phyloP scores from a whole-genome alignment of 2,113 vertebrate genomes.

The Atrichornis clamosus region DNA sequence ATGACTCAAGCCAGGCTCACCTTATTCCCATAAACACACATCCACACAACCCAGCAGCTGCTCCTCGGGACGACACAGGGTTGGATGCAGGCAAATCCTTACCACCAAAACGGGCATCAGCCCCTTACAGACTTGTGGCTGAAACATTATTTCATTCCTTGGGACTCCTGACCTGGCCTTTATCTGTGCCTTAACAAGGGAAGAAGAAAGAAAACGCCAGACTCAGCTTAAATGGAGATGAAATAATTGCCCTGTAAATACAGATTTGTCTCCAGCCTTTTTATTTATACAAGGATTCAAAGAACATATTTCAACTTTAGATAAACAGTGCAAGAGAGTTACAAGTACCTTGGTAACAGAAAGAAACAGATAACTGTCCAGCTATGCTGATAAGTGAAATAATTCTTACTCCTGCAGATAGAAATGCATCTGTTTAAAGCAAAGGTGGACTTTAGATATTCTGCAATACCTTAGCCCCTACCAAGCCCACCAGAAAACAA shows the following conservation, averaged over 20 bases:
- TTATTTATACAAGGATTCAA: conserved; percentile 77
- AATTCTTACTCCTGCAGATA: conserved; percentile 44
- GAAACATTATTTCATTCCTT: background rate
- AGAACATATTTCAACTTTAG: conserved; percentile 64
- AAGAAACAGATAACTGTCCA: conserved; percentile 55
- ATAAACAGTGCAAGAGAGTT: conserved; percentile 62
- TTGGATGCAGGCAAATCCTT: background rate
- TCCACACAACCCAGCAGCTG: background rate
- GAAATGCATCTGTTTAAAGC: conserved; percentile 61
- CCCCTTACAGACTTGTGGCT: background rate
- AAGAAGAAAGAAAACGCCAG: background rate
- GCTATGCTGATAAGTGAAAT: conserved; percentile 38
- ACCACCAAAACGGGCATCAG: background rate
- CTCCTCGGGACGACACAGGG: background rate
- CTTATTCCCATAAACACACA: background rate
- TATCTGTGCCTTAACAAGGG: background rate
- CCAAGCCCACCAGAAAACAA: conserved; percentile 54
- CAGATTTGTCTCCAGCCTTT: conserved; percentile 73
- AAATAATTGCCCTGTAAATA: conserved; percentile 28
- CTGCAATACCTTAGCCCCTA: conserved; percentile 25
- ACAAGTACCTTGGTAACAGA: conserved; percentile 67
- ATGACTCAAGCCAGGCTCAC: background rate
- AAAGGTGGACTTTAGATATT: conserved; percentile 36
- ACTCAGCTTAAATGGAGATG: background rate
- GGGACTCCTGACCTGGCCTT: background rate